Percentiles rank a stretch among this genome's conserved stretches.
Conservation (phyloP, 2,113 vertebrate genomes). For the Hypanus sabinus region DNA sequence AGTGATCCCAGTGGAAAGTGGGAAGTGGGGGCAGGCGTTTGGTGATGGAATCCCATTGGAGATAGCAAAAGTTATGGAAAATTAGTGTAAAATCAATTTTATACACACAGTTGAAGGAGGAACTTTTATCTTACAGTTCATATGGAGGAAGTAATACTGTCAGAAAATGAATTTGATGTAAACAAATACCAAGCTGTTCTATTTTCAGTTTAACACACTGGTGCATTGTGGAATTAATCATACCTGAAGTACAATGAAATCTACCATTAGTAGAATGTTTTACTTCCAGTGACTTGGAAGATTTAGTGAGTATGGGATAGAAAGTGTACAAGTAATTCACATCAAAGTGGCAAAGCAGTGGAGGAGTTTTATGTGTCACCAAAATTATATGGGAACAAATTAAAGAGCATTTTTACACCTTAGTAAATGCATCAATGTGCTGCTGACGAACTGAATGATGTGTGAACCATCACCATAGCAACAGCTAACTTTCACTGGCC, state of each 20-base stretch:
- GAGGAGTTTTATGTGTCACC: neutral
- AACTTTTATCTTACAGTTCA: neutral
- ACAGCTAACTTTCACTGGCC: neutral
- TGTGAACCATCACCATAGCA: neutral
- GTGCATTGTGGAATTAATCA: neutral
- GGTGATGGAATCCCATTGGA: no score
- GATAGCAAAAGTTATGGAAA: no score
- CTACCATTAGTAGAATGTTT: neutral
- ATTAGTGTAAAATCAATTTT: neutral
- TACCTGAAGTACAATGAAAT: neutral
- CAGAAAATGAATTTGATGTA: neutral
- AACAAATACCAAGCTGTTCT: neutral
- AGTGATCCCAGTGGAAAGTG: no score
- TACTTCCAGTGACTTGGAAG: neutral
- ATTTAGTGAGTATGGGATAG: neutral
- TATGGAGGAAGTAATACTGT: neutral
- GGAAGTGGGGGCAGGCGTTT: no score
- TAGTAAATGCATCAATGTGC: neutral
- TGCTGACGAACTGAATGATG: neutral
- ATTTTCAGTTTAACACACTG: neutral
- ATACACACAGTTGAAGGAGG: neutral
- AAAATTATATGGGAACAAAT: neutral
- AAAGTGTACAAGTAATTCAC: neutral
- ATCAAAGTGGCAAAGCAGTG: neutral
- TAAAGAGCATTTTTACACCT: neutral